Base-by-base conservation (phyloP, 2,888 invertebrate genomes). In the Clistopyga incitator region DNA sequence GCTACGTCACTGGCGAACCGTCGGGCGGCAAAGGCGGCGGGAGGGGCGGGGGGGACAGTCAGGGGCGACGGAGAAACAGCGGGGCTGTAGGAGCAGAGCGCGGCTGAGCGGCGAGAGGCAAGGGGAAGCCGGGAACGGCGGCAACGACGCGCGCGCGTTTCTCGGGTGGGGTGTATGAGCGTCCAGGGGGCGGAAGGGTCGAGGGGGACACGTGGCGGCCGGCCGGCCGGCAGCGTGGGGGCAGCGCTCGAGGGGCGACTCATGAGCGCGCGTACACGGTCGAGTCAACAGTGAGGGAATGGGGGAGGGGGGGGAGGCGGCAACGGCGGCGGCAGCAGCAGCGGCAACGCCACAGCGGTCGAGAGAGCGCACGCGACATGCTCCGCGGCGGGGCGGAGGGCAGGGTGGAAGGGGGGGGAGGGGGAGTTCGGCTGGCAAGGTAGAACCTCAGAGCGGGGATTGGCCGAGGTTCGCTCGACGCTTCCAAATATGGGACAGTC, bases 401-500 rank as follows among this genome's bases (percentile, higher is more conserved):
- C 77, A 82, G 78, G 82, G 79, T 80, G 76, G 78, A 72, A 72
- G 82, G 76, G 72, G 70, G 70, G 29, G 64, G 61, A 47, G 75
- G 61, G 85, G 82, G 83, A 77, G 79, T 52, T 78, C 74, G 82
- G 78, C 84, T 81, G 61, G 85, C 83, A 84, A 84, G 82, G 81
- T 82, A 78, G 72, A 79, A 80, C 81, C 85, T 85, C 86, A 89
- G 90, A 91, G 91, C 92, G 92, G 93, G 93, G 92, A 95, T 95
- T 95, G 95, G 95, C 93, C 93, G 92, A 90, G 91, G 88, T 93
- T 91, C 93, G 93, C 93, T 94, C 93, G 94, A 94, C 95, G 95
- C 96, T 96, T 96, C 96, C 96, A 96, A 96, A 96, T 96, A 96
- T 96, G 96, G 96, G 96, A 96, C 96, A 96, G 95, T 92, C 92